Evolutionary conservation across 1,140 invertebrate genomes (phyloP).

Genomic region (Plectrocnemia conspersa): DNA sequence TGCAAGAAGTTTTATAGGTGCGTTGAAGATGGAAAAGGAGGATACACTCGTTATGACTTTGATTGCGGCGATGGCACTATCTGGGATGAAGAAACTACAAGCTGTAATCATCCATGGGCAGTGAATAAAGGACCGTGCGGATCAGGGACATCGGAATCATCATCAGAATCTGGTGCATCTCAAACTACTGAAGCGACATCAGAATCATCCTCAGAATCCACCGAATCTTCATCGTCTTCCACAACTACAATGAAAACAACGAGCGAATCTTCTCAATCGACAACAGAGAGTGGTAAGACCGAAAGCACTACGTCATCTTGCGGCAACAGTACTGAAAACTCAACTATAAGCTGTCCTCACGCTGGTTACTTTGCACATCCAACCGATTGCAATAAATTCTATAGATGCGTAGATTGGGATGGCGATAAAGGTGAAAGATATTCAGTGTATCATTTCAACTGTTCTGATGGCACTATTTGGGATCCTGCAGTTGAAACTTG

Average conservation of each 20-base stretch:
- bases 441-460: constrained; percentile 60
- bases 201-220: constrained; percentile 24
- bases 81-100: constrained; percentile 44
- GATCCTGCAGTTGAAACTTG: constrained; percentile 54
- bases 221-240: constrained; percentile 25
- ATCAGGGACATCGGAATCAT: not conserved
- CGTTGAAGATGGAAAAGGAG: constrained; percentile 60
- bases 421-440: constrained; percentile 53
- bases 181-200: too few relatives aligned
- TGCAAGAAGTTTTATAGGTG: constrained; percentile 71
- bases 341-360: constrained; percentile 42
- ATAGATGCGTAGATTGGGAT: constrained; percentile 66
- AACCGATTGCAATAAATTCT: constrained; percentile 64
- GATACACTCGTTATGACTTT: constrained; percentile 56
- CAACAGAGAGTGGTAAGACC: constrained; percentile 33
- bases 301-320: too few relatives aligned
- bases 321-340: constrained; percentile 19
- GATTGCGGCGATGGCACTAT: constrained; percentile 56
- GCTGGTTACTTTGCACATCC: constrained; percentile 65
- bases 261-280: constrained; percentile 18
- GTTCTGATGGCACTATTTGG: constrained; percentile 59
- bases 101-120: constrained; percentile 45
- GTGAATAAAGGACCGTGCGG: too few relatives aligned
- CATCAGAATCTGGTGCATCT: constrained; percentile 19
- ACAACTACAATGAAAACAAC: constrained; percentile 14